phyloP scores from a whole-genome alignment of 2,888 invertebrate species.

The Melitaea athalia region DNA sequence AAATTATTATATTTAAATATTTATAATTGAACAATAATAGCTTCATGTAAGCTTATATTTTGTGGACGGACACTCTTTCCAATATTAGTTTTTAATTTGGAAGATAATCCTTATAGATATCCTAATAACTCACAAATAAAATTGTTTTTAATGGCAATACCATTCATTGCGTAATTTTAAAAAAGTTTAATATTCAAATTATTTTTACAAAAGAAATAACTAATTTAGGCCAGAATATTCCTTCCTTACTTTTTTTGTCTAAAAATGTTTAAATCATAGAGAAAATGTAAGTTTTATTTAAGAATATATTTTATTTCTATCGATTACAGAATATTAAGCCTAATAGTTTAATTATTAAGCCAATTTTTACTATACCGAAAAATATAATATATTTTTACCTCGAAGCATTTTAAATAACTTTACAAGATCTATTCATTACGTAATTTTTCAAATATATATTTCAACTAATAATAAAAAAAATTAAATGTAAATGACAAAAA shows the following conservation, averaged over 20 bases:
- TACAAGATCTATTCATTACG: neutral
- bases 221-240: neutral
- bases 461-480: neutral
- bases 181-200: no score
- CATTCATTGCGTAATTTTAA: no score
- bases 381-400: neutral
- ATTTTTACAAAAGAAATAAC: no score
- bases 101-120: no score
- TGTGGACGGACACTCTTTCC: neutral
- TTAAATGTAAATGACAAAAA: neutral
- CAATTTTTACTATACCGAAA: constrained; percentile 1
- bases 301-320: neutral
- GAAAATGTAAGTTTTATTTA: neutral
- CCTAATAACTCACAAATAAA: no score
- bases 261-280: neutral
- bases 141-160: no score
- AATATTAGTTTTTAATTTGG: neutral
- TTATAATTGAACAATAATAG: neutral
- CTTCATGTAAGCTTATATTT: neutral
- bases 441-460: neutral
- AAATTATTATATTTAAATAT: no score
- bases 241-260: neutral
- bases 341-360: neutral
- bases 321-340: neutral
- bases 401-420: neutral